Base-by-base conservation (phyloP, 1,140 invertebrate species). In the Tachypleus tridentatus region DNA sequence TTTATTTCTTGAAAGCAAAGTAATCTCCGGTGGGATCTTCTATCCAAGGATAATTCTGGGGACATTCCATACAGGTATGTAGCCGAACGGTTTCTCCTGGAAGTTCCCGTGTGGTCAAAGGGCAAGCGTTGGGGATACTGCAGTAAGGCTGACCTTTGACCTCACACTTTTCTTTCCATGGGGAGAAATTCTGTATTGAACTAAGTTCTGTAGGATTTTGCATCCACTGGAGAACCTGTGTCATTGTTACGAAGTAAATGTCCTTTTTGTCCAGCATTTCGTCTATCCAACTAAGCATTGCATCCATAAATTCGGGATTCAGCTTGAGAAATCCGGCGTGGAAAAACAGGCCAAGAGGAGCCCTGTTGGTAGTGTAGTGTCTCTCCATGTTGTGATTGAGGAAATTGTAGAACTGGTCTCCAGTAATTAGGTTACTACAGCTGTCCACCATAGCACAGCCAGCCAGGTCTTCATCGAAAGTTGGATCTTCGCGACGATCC, bases 141-240 rank as follows among this genome's bases (percentile, higher is more conserved):
- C 92, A 96, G 82, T 87, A 91, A 57, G 91, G 88, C 76, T 92
- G 88, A 57, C 91, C 91, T 77, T 94, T 93, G 58, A 95, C 88
- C 73, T 95, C 91, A 77, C 92, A 95, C 76, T 92, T 92, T 71
- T 94, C 91, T 77, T 95, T 95, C 92, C 91, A 95, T 74, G 93
- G 89, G 73, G 88, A 85, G 83, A 95, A 95, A 73, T 82, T 91
- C 91, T 76, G 91, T 56, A 96, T 82, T 10, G 84, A 85, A 8
- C 88, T 86, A 56, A 94, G 73, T 76, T 95, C 90, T 4, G 91
- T 93, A 51, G 94, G 94, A 67, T 89, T 91, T 78, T 95, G 92
- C 90, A 97, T 96, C 93, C 93, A 97, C 78, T 96, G 92, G 72
- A 97, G 90, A 5, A 96, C 92, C 81, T 87, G 91, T 2, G 91